Evolutionary conservation across 1,140 invertebrate genomes (phyloP).

Genomic region (Lasioglossum baleicum): DNA sequence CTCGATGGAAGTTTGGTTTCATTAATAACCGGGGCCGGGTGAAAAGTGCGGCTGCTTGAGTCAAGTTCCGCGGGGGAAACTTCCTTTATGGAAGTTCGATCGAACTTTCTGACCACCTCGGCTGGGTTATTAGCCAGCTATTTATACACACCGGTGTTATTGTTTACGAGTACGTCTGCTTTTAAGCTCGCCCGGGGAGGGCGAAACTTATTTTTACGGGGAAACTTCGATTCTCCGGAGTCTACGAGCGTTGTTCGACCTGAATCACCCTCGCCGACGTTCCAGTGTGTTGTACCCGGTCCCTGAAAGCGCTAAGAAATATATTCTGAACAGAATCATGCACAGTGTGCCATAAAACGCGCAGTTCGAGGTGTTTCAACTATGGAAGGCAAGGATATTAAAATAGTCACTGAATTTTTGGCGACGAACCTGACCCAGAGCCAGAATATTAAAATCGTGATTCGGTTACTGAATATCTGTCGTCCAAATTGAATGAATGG

Average conservation of each 20-base stretch:
- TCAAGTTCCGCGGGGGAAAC: constrained; percentile 41
- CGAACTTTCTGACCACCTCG: constrained; percentile 43
- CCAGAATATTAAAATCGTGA: no score
- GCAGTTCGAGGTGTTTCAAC: no score
- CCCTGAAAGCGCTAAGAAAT: no score
- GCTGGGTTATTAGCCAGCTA: constrained; percentile 54
- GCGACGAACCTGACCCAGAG: no score
- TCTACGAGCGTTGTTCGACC: neutral
- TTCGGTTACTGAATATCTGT: no score
- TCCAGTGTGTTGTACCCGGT: no score
- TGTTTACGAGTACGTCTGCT: constrained; percentile 51
- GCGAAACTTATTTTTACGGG: no score
- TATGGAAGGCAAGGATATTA: no score
- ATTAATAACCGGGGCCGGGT: constrained; percentile 43
- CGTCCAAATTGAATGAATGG: no score
- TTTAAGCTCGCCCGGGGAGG: neutral
- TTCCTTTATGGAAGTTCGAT: constrained; percentile 61
- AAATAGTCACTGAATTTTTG: no score
- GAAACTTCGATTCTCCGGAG: constrained; percentile 20
- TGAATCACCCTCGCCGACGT: neutral
- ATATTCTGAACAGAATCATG: no score
- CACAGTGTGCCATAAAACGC: no score
- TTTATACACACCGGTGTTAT: constrained; percentile 47
- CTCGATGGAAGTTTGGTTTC: constrained; percentile 49
- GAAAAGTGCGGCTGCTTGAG: neutral